phyloP scores from a whole-genome alignment of 2,797 vertebrate genomes.

The Hippoglossus hippoglossus region DNA sequence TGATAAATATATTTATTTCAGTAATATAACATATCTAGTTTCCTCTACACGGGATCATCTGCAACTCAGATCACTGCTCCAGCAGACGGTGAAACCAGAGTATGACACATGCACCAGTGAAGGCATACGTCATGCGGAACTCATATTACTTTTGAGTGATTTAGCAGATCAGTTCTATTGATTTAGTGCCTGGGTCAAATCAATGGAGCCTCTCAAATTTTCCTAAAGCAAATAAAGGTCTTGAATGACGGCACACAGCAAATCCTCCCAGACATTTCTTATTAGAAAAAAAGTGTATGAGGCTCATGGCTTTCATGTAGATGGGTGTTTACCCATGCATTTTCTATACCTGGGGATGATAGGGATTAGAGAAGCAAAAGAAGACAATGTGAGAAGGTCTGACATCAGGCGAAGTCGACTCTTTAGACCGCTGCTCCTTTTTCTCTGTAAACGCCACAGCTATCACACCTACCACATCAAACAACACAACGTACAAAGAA shows the following conservation, averaged over 20 bases:
- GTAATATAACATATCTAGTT: slow-evolving; percentile 17
- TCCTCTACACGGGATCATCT: slow-evolving; percentile 6
- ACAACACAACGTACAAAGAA: slow-evolving; percentile 25
- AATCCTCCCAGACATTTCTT: slow-evolving; percentile 20
- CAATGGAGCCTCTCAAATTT: slow-evolving; percentile 62
- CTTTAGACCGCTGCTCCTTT: slow-evolving; percentile 77
- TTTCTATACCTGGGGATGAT: slow-evolving; percentile 87
- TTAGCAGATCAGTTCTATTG: slow-evolving; percentile 59
- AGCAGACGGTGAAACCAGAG: slow-evolving; percentile 48
- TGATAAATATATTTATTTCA: slow-evolving; percentile 29
- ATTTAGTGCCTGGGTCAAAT: slow-evolving; percentile 57
- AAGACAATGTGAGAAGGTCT: slow-evolving; percentile 87
- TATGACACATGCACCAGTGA: slow-evolving; percentile 27
- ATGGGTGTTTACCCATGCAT: neutral
- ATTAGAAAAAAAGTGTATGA: slow-evolving; percentile 7
- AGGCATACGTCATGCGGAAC: slow-evolving; percentile 42
- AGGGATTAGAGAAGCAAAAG: slow-evolving; percentile 89
- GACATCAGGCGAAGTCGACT: slow-evolving; percentile 71
- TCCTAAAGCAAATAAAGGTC: slow-evolving; percentile 34
- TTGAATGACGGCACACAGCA: slow-evolving; percentile 36
- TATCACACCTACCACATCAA: slow-evolving; percentile 85
- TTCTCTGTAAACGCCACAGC: slow-evolving; percentile 85
- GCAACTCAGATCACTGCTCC: slow-evolving; percentile 13
- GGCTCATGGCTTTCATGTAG: slow-evolving; percentile 2
- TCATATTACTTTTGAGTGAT: slow-evolving; percentile 62